phyloP scores from a whole-genome alignment of 2,888 invertebrate species.

The Chirona hameri region DNA sequence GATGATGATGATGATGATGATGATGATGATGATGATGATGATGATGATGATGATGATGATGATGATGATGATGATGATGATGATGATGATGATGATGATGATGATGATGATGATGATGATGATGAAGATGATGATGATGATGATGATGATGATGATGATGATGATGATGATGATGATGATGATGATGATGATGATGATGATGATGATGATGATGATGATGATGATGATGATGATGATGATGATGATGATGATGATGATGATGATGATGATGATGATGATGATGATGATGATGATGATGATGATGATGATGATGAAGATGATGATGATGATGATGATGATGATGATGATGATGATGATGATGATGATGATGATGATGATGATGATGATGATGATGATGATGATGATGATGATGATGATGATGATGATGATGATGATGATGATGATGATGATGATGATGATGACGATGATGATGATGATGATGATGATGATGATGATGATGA shows the following conservation, averaged over 20 bases:
- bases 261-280: not conserved
- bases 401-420: conserved; percentile 22
- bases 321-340: conserved; percentile 1
- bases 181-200: not conserved
- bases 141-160: conserved; percentile 22
- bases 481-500: conserved; percentile 22
- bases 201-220: not conserved
- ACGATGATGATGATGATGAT: conserved; percentile 22
- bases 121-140: conserved; percentile 12
- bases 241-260: no score
- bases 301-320: conserved; percentile 4
- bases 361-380: conserved; percentile 22
- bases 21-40: conserved; percentile 22
- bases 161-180: not conserved
- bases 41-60: not conserved
- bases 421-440: conserved; percentile 22
- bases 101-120: conserved; percentile 22
- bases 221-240: no score
- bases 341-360: conserved; percentile 22
- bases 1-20: conserved; percentile 11
- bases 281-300: conserved; percentile 11
- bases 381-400: conserved; percentile 22
- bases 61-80: no score
- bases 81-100: conserved; percentile 22
- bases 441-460: conserved; percentile 22